phyloP scores from a whole-genome alignment of 1,140 invertebrate species.

The Papilio polyxenes region DNA sequence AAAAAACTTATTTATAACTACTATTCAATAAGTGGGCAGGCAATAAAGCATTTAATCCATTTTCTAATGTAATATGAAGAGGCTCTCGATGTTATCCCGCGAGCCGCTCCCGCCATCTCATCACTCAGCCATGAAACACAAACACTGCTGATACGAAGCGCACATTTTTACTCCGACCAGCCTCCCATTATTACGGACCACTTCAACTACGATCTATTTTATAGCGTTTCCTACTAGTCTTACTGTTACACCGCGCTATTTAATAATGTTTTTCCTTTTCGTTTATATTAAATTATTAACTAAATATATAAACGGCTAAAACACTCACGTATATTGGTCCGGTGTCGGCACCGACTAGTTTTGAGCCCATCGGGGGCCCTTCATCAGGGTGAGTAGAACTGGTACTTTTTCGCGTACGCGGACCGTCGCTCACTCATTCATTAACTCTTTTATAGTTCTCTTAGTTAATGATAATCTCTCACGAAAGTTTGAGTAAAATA shows the following conservation, averaged over 20 bases:
- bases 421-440: too few relatives aligned
- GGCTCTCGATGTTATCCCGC: constrained; percentile 2
- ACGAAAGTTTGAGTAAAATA: too few relatives aligned
- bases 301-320: too few relatives aligned
- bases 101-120: background rate
- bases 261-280: background rate
- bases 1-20: background rate
- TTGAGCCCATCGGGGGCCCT: too few relatives aligned
- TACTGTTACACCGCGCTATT: constrained; percentile 37
- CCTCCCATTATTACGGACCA: constrained; percentile 43
- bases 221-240: constrained; percentile 36
- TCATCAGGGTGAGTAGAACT: too few relatives aligned
- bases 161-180: constrained; percentile 39
- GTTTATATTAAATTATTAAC: background rate
- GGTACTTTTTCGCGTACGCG: too few relatives aligned
- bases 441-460: too few relatives aligned
- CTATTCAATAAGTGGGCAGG: background rate
- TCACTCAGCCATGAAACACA: constrained; percentile 32
- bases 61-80: constrained; percentile 29
- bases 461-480: too few relatives aligned
- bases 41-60: constrained; percentile 28
- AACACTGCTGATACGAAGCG: constrained; percentile 26
- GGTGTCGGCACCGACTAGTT: too few relatives aligned
- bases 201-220: constrained; percentile 47
- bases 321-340: too few relatives aligned